Evolutionary conservation across 2,888 invertebrate genomes (phyloP), one percentile per base, ranked within the genome.

Genomic region (Agrochola lota): DNA sequence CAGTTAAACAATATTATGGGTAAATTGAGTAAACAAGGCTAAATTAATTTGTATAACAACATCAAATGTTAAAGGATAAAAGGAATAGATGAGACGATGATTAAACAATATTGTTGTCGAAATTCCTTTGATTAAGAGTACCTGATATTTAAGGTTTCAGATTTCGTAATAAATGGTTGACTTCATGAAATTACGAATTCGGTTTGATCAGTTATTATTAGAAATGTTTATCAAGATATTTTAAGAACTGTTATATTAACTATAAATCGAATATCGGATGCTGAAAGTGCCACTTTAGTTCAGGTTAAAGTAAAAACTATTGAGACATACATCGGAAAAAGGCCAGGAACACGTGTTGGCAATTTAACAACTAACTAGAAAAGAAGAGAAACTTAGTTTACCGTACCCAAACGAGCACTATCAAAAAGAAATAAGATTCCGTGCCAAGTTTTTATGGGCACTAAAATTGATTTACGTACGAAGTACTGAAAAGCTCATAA

Each of bases 371-470:
- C 40, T 75, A 52, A 55, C 62, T 49, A 64, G n/a, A 57, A 78
- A 26, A 43, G 26, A 26, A 55, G 55, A 63, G 26, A 63, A 68
- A 57, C 40, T 64, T 69, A 59, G 68, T 64, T 49, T 46, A 35
- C 60, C 43, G 49, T 26, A 67, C n/a, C 57, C 26, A 69, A 84
- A 66, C 40, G 74, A 60, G 49, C 30, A 57, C 30, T 66, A 70
- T 60, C 46, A 43, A 81, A 69, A 70, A 52, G 52, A 81, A 85
- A 64, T 81, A 57, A 17, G 71, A 55, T 26, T 23, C 40, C 15
- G 40, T 59, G 81, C 70, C 60, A 81, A 71, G 23, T 30, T 74
- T 80, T 81, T 81, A 85, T 46, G 30, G 43, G 49, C 62, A 73
- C 74, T 81, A 70, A 85, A 81, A 71, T 49, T 40, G 69, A 73